Conservation (phyloP, 2,888 invertebrate genomes). For the Pachliopta kotzebuea region DNA sequence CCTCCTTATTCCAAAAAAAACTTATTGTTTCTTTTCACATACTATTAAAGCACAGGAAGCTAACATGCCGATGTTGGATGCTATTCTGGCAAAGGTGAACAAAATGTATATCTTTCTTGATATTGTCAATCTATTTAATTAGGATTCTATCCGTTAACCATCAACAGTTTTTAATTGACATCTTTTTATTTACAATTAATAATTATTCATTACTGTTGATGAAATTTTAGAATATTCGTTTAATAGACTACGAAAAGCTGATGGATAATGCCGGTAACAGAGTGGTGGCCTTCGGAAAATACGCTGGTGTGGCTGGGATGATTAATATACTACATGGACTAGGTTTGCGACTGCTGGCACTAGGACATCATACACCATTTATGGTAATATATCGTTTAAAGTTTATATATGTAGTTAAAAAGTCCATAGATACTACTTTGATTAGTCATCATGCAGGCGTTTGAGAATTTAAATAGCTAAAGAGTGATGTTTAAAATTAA, state of each 20-base stretch:
- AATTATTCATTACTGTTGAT: not conserved
- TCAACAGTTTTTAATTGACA: not conserved
- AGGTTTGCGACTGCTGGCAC: slow-evolving; percentile 93
- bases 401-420: not conserved
- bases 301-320: slow-evolving; percentile 99
- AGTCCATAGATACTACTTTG: not conserved
- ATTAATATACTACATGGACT: slow-evolving; percentile 99
- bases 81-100: slow-evolving; percentile 92
- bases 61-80: slow-evolving; percentile 98
- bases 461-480: too few relatives aligned
- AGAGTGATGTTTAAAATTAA: too few relatives aligned
- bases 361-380: slow-evolving; percentile 99
- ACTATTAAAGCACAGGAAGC: slow-evolving; percentile 99
- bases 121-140: not conserved
- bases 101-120: not conserved
- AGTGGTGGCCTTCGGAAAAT: slow-evolving; percentile 99
- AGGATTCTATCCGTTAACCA: too few relatives aligned
- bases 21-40: slow-evolving; percentile 99
- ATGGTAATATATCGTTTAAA: slow-evolving; percentile 85
- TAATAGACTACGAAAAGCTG: slow-evolving; percentile 98
- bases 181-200: not conserved
- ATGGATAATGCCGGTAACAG: slow-evolving; percentile 93
- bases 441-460: too few relatives aligned
- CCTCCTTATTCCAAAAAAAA: slow-evolving; percentile 95
- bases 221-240: slow-evolving; percentile 88